Evolutionary conservation across 2,888 invertebrate species (phyloP).

Genomic region (Acronicta psi): DNA sequence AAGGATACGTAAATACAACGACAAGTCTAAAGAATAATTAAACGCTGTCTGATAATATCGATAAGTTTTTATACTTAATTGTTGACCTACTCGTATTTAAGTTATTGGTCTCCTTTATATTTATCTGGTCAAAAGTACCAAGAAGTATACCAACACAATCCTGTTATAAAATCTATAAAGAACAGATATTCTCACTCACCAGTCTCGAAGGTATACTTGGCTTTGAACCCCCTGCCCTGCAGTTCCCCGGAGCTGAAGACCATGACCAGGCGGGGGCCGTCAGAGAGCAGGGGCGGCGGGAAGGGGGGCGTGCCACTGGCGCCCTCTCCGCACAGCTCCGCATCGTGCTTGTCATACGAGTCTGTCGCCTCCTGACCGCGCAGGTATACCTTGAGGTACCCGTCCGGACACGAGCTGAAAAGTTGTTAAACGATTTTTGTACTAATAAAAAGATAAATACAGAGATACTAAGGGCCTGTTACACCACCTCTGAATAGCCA

Average conservation of each 20-base stretch:
- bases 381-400: conserved; percentile 96
- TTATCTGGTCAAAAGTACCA: too few relatives aligned
- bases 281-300: conserved; percentile 95
- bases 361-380: conserved; percentile 97
- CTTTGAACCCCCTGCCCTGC: conserved; percentile 97
- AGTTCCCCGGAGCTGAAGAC: conserved; percentile 98
- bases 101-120: too few relatives aligned
- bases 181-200: conserved; percentile 83
- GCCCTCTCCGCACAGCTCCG: conserved; percentile 95
- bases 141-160: too few relatives aligned
- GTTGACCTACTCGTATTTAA: too few relatives aligned
- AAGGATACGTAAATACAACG: too few relatives aligned
- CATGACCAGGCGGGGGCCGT: conserved; percentile 97
- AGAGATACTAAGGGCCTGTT: too few relatives aligned
- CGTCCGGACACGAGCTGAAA: conserved; percentile 92
- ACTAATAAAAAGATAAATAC: too few relatives aligned
- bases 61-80: background rate
- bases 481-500: too few relatives aligned
- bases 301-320: conserved; percentile 82
- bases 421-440: background rate
- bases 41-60: too few relatives aligned
- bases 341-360: conserved; percentile 97
- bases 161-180: too few relatives aligned
- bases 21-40: too few relatives aligned
- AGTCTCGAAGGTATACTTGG: conserved; percentile 95